Percentiles rank a stretch among this genome's conserved stretches.
Evolutionary conservation across 1,140 invertebrate species (phyloP).

Genomic region (Musca domestica): DNA sequence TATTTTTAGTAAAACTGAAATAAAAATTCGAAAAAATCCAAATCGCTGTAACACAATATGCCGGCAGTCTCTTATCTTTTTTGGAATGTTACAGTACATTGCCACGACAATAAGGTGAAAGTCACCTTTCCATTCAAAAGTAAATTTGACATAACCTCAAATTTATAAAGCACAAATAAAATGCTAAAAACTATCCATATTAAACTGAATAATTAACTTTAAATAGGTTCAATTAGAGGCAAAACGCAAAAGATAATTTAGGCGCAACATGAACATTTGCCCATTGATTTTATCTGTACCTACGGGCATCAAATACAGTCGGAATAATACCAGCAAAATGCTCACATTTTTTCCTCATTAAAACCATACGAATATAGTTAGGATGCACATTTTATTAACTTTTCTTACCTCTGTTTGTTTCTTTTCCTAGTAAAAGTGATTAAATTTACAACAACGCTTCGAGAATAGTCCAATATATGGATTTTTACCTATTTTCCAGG

Average conservation of each 20-base stretch:
- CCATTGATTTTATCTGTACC: not conserved
- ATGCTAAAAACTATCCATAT: not conserved
- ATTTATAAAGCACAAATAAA: not conserved
- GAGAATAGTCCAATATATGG: too few species aligned
- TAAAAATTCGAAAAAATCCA: too few species aligned
- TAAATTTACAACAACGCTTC: too few species aligned
- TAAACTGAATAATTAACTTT: not conserved
- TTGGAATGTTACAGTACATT: not conserved
- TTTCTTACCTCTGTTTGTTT: too few species aligned
- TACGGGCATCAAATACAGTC: too few species aligned
- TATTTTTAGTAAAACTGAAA: too few species aligned
- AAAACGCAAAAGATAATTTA: not conserved
- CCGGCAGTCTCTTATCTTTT: not conserved
- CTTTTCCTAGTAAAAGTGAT: too few species aligned
- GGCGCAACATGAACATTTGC: not conserved
- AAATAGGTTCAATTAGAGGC: not conserved
- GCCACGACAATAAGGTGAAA: conserved; percentile 12
- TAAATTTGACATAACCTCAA: conserved; percentile 9
- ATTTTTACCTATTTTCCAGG: too few species aligned
- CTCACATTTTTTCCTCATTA: not conserved
- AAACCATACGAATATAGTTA: too few species aligned
- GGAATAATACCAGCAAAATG: not conserved
- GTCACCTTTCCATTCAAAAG: not conserved
- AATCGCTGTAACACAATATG: not conserved
- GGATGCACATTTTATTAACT: too few species aligned